Percentiles rank a stretch among this genome's conserved stretches.
Evolutionary conservation across 2,113 vertebrate species (phyloP).

Genomic region (Atractosteus spatula): DNA sequence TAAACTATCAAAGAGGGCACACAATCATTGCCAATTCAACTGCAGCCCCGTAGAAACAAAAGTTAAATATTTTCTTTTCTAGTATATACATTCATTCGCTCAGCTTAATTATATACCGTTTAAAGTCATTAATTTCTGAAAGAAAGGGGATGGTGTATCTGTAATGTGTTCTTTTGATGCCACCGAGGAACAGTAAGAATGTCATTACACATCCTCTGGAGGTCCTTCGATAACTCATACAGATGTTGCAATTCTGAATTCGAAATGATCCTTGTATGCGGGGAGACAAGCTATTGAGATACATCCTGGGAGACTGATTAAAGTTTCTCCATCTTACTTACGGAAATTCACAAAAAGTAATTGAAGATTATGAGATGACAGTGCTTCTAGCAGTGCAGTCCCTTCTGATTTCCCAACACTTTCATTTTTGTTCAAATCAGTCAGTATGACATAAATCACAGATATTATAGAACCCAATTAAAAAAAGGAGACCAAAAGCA

Average conservation of each 20-base stretch:
- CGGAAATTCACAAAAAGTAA: slow-evolving; percentile 54
- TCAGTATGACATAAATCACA: slow-evolving; percentile 2
- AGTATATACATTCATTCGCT: slow-evolving; percentile 42
- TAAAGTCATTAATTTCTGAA: slow-evolving; percentile 19
- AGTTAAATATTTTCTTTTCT: slow-evolving; percentile 36
- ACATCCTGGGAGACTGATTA: slow-evolving; percentile 55
- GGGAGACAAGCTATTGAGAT: slow-evolving; percentile 36
- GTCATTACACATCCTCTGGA: slow-evolving; percentile 22
- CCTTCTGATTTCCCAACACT: slow-evolving; percentile 20
- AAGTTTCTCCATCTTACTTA: slow-evolving; percentile 45
- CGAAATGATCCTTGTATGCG: slow-evolving; percentile 3
- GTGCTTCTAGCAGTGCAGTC: slow-evolving; percentile 29
- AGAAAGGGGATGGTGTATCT: slow-evolving; percentile 39
- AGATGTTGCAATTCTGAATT: slow-evolving; percentile 55
- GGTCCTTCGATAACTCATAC: slow-evolving; percentile 39
- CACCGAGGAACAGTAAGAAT: slow-evolving; percentile 18
- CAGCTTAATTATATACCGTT: slow-evolving; percentile 59
- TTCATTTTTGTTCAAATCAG: slow-evolving; percentile 10
- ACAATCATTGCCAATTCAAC: slow-evolving; percentile 56
- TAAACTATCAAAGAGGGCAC: slow-evolving; percentile 27
- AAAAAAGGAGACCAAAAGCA: slow-evolving; percentile 1
- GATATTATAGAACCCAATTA: slow-evolving; percentile 10
- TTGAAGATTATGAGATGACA: slow-evolving; percentile 45
- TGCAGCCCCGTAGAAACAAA: slow-evolving; percentile 62
- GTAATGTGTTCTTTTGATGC: slow-evolving; percentile 35